These are phyloP conservation scores for Atta texana DNA, from an alignment of 1,140 invertebrate species.

Conservation along the genomic window DNA sequence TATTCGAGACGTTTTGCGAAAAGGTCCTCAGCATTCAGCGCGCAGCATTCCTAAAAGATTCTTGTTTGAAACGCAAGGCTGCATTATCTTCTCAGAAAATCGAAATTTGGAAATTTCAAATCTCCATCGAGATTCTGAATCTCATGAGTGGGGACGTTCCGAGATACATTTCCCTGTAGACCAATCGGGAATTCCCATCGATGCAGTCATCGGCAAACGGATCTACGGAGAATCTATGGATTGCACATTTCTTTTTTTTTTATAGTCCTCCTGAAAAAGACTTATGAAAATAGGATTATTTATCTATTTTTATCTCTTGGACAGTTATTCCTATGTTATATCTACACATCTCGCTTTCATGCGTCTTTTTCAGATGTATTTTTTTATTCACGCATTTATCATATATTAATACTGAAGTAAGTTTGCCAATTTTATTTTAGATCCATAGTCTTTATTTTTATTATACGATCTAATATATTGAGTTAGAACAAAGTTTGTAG, in stretches of 20 bases:
- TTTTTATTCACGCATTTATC: neutral
- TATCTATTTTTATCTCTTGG: neutral
- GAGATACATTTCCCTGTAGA: constrained; percentile 15
- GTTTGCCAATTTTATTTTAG: neutral
- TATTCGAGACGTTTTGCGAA: constrained; percentile 2
- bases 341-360: neutral
- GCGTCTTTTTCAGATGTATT: neutral
- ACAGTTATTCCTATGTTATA: neutral
- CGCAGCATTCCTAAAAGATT: constrained; percentile 16
- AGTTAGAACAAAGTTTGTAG: no score
- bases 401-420: neutral
- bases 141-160: neutral
- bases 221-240: constrained; percentile 35
- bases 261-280: neutral
- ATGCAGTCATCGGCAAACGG: constrained; percentile 14
- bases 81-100: neutral
- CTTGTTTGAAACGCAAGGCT: neutral
- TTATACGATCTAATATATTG: neutral
- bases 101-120: constrained; percentile 1
- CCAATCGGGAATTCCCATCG: constrained; percentile 25
- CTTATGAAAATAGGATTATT: constrained; percentile 37
- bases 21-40: constrained; percentile 9
- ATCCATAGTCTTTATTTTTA: neutral
- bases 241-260: constrained; percentile 7
- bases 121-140: constrained; percentile 40